These are phyloP conservation scores for Scelioninae gen. 2 DNA, from an alignment of 2,888 invertebrate species.

Conservation along the genomic window DNA sequence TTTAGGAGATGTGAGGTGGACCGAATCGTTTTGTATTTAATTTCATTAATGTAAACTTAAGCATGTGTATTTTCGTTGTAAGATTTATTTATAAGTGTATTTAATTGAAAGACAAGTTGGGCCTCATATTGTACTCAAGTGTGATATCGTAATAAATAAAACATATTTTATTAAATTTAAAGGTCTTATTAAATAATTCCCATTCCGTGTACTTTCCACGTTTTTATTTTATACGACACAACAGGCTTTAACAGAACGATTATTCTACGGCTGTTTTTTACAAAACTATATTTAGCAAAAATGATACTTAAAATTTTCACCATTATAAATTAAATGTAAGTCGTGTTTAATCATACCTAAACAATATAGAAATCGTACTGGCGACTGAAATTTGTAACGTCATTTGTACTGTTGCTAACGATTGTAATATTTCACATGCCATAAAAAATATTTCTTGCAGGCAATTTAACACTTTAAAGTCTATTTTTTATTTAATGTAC, in stretches of 20 bases:
- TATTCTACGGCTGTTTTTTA: conserved; percentile 47
- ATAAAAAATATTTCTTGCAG: conserved; percentile 31
- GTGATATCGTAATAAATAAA: conserved; percentile 56
- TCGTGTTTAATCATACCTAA: conserved; percentile 27
- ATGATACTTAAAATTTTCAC: conserved; percentile 25
- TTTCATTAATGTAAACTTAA: conserved; percentile 58
- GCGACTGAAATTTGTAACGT: conserved; percentile 40
- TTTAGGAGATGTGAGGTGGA: conserved; percentile 20
- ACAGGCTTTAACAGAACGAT: conserved; percentile 53
- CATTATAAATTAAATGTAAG: conserved; percentile 48
- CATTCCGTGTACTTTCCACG: conserved; percentile 6
- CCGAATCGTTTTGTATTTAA: conserved; percentile 60
- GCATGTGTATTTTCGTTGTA: conserved; percentile 52
- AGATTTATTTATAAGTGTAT: conserved; percentile 59
- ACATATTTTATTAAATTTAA: conserved; percentile 36
- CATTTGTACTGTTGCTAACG: conserved; percentile 6
- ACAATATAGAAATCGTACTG: conserved; percentile 29
- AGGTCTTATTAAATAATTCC: not conserved
- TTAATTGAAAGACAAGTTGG: conserved; percentile 60
- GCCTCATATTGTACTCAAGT: conserved; percentile 57
- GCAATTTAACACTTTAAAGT: conserved; percentile 22
- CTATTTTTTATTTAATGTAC: conserved; percentile 26
- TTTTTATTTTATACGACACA: conserved; percentile 49
- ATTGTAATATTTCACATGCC: not conserved
- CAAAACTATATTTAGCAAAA: conserved; percentile 56